phyloP scores from a whole-genome alignment of 1,140 invertebrate species.

The Papilio polyxenes region DNA sequence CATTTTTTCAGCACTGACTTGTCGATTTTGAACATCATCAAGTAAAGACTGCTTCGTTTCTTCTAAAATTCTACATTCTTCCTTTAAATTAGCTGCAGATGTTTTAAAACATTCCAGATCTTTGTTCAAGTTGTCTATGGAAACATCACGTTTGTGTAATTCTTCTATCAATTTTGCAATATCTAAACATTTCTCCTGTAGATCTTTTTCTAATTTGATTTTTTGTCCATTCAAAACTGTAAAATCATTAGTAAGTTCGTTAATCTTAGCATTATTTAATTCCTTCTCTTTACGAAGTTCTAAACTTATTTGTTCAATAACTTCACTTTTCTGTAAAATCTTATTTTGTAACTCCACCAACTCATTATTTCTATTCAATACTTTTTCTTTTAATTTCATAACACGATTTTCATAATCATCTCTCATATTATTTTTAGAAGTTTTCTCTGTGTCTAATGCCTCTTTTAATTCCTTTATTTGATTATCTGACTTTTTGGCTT shows the following conservation, averaged over 20 bases:
- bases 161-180: slow-evolving; percentile 50
- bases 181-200: slow-evolving; percentile 55
- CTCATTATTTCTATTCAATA: slow-evolving; percentile 73
- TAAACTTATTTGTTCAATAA: slow-evolving; percentile 62
- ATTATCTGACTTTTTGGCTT: slow-evolving; percentile 63
- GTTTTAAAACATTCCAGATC: slow-evolving; percentile 51
- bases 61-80: slow-evolving; percentile 51
- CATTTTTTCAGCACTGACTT: slow-evolving; percentile 52
- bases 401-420: slow-evolving; percentile 70
- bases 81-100: slow-evolving; percentile 48
- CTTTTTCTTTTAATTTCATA: slow-evolving; percentile 74
- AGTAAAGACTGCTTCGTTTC: slow-evolving; percentile 50
- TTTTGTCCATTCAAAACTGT: slow-evolving; percentile 52
- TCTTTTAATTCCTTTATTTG: slow-evolving; percentile 58
- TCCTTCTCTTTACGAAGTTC: slow-evolving; percentile 66
- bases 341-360: slow-evolving; percentile 73
- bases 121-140: slow-evolving; percentile 52
- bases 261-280: slow-evolving; percentile 50
- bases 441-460: slow-evolving; percentile 62
- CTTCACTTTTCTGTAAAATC: slow-evolving; percentile 65
- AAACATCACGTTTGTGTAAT: slow-evolving; percentile 49
- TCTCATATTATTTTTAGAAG: slow-evolving; percentile 59
- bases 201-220: slow-evolving; percentile 47
- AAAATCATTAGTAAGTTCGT: slow-evolving; percentile 59
- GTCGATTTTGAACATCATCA: slow-evolving; percentile 51